A percentile compares a stretch with the other conserved stretches of the same genome.
Evolutionary conservation across 2,113 vertebrate species (phyloP).

Genomic region (Cololabis saira): DNA sequence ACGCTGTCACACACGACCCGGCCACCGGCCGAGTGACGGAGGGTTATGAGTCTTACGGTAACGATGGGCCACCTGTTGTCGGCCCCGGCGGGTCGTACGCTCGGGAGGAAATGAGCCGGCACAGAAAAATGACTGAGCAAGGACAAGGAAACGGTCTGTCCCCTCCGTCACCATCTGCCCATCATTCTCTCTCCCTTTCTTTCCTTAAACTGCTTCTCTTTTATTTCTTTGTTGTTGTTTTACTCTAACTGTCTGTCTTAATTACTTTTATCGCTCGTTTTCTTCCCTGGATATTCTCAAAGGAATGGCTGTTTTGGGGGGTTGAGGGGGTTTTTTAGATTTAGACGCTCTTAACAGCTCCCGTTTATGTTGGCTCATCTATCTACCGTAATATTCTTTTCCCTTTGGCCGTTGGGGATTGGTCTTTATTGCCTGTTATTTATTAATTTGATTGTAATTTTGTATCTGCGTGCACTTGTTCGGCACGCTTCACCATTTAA

Average conservation of each 20-base stretch:
- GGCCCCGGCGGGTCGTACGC: constrained; percentile 43
- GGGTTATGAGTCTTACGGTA: constrained; percentile 60
- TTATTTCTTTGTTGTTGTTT: constrained; percentile 30
- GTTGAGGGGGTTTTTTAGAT: background rate
- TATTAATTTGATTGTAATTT: constrained; percentile 2
- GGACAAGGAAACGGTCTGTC: constrained; percentile 39
- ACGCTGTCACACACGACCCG: constrained; percentile 9
- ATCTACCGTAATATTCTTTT: constrained; percentile 12
- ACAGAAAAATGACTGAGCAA: constrained; percentile 39
- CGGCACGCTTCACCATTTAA: background rate
- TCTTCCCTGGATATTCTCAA: constrained; percentile 20
- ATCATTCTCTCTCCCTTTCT: constrained; percentile 24
- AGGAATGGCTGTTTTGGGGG: too few species aligned
- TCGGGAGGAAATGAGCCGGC: constrained; percentile 31
- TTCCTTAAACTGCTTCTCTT: constrained; percentile 18
- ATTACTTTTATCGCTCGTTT: constrained; percentile 24
- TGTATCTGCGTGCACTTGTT: background rate
- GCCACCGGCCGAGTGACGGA: constrained; percentile 44
- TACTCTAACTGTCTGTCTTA: constrained; percentile 16
- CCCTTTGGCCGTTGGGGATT: background rate
- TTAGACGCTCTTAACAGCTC: constrained; percentile 15
- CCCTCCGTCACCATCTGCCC: constrained; percentile 56
- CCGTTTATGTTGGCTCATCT: constrained; percentile 10
- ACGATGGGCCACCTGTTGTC: constrained; percentile 69
- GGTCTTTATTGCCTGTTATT: constrained; percentile 6